Conservation (phyloP, 2,888 invertebrate species). For the Meta bourneti region DNA sequence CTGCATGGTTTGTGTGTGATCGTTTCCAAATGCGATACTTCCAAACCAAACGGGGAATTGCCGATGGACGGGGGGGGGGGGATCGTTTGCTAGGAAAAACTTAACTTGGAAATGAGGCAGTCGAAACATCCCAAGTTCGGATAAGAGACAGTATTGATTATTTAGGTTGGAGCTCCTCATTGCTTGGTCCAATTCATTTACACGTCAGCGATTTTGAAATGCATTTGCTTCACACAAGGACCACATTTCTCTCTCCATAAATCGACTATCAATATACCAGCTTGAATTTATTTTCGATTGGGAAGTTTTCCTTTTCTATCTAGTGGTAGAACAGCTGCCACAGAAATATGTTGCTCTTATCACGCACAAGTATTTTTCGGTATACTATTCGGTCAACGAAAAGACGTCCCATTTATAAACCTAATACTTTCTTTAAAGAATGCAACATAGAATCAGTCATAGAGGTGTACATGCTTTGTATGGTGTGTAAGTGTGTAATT, state of each 20-base stretch:
- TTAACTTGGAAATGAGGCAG: slow-evolving; percentile 8
- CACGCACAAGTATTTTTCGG: too few species aligned
- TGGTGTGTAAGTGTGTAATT: too few species aligned
- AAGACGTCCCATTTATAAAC: too few species aligned
- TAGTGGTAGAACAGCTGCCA: too few species aligned
- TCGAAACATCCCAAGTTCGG: slow-evolving; percentile 35
- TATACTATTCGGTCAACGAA: too few species aligned
- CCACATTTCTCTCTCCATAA: background rate
- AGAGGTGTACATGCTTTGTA: too few species aligned
- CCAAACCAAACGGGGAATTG: slow-evolving; percentile 34
- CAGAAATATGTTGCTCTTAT: too few species aligned
- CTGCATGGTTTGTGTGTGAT: background rate
- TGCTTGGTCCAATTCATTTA: slow-evolving; percentile 1
- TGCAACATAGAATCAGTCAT: too few species aligned
- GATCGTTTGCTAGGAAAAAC: background rate
- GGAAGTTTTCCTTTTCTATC: too few species aligned
- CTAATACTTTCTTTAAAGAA: too few species aligned
- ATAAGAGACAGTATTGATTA: slow-evolving; percentile 60
- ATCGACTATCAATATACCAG: slow-evolving; percentile 1
- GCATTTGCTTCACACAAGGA: background rate
- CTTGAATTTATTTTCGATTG: too few species aligned
- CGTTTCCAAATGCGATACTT: slow-evolving; percentile 31
- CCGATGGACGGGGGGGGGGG: background rate
- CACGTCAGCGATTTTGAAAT: slow-evolving; percentile 29
- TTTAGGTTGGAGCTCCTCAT: slow-evolving; percentile 1